Percentiles rank a stretch among this genome's conserved stretches.
Evolutionary conservation across 1,140 invertebrate genomes (phyloP).

Genomic region (Bradysia coprophila): DNA sequence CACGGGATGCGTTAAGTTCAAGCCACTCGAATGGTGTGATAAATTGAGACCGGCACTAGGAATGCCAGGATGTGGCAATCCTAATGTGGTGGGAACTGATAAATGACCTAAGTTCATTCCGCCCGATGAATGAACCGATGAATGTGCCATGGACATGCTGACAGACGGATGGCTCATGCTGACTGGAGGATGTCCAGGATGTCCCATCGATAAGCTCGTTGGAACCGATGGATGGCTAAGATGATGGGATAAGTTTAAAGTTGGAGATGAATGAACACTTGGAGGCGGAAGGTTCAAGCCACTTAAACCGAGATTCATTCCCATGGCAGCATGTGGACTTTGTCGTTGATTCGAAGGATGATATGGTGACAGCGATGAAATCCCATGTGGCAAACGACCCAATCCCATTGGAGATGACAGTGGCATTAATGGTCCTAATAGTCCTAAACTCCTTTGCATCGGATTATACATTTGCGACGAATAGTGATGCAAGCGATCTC

Average conservation of each 20-base stretch:
- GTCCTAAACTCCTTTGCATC: conserved; percentile 15
- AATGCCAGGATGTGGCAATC: background rate
- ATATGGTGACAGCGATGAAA: conserved; percentile 19
- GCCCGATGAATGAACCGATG: background rate
- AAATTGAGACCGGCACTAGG: background rate
- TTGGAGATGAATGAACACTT: conserved; percentile 5
- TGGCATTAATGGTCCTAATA: conserved; percentile 14
- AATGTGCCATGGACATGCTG: background rate
- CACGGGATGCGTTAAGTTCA: background rate
- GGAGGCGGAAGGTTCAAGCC: conserved; percentile 10
- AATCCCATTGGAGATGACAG: conserved; percentile 14
- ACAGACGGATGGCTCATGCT: background rate
- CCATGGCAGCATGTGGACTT: conserved; percentile 17
- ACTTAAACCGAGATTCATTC: conserved; percentile 15
- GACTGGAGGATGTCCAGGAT: conserved; percentile 7
- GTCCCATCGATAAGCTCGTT: conserved; percentile 11
- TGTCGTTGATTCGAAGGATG: conserved; percentile 14
- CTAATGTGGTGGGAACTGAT: background rate
- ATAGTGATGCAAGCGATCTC: conserved; percentile 18
- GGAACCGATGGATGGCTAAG: conserved; percentile 9
- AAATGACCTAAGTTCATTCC: background rate
- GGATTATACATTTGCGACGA: conserved; percentile 20
- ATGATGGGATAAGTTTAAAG: conserved; percentile 13
- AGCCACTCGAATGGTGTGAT: background rate
- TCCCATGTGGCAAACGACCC: conserved; percentile 14